Evolutionary conservation across 2,888 invertebrate species (phyloP), one percentile per base, ranked within the genome.

Genomic region (Idaea biselata): DNA sequence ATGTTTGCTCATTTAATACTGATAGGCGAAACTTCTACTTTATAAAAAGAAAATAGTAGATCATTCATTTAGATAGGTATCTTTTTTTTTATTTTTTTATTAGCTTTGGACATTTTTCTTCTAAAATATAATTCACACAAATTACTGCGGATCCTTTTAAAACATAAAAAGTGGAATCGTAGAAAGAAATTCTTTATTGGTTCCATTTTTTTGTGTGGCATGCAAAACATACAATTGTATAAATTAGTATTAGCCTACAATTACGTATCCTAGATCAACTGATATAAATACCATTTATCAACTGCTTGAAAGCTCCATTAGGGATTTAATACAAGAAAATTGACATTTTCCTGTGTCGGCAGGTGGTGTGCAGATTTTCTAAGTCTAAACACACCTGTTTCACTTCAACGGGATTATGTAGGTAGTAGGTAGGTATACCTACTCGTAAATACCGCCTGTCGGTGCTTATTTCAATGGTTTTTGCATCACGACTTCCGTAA

Each of bases 301-400:
- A n/a, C n/a, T n/a, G n/a, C 14, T 56, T 17, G 44, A 33, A 33
- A 44, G 32, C 33, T 58, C 33, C 18, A 58, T 33, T 33, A 58
- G 32, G 6, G 32, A 31, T 67, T 67, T 65, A 73, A 76, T 62
- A 72, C 65, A 74, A 87, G 86, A 86, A 88, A 87, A 89, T 87
- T 77, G 81, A 61, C 79, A 86, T 87, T 87, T 88, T 86, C 87
- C 86, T 83, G 66, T 64, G 78, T 70, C 67, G 72, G 77, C 86
- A 86, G 84, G 83, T 83, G 84, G 76, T 73, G 76, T 72, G 79
- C 77, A 71, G 78, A 84, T 85, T 87, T 86, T 81, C 87, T 83
- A 77, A 74, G 66, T 78, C 74, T 84, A 85, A 86, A 82, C 78
- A 78, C 18, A 58, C 44, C 59, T 57, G 57, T 57, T 57, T 57